Percentiles rank a stretch among this genome's conserved stretches.
These are phyloP conservation scores for Notocelia uddmanniana DNA, from an alignment of 2,888 invertebrate species.

Conservation along the genomic window DNA sequence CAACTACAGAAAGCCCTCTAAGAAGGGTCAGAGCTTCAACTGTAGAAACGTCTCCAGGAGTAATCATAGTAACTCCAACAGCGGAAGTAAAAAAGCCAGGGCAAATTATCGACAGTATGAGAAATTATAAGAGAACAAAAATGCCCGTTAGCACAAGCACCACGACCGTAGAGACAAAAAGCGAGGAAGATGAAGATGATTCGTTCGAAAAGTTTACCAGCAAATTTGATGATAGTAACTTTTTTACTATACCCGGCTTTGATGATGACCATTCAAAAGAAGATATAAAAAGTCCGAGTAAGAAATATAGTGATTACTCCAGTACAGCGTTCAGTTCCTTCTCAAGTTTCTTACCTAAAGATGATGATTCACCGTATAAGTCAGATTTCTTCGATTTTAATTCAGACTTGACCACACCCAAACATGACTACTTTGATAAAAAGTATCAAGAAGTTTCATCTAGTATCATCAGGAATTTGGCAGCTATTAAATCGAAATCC, in stretches of 20 bases:
- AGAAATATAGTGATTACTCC: constrained; percentile 69
- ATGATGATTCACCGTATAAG: constrained; percentile 66
- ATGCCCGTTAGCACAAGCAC: constrained; percentile 64
- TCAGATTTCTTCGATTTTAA: constrained; percentile 74
- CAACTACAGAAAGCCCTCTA: constrained; percentile 63
- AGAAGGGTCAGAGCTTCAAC: constrained; percentile 63
- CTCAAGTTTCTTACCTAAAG: constrained; percentile 71
- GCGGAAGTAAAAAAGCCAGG: constrained; percentile 74
- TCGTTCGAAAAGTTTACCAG: constrained; percentile 77
- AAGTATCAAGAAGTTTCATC: constrained; percentile 82
- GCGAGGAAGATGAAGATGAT: constrained; percentile 67
- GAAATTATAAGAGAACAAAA: constrained; percentile 72
- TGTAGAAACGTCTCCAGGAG: constrained; percentile 53
- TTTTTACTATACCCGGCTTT: constrained; percentile 81
- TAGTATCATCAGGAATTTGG: constrained; percentile 83
- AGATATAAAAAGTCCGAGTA: constrained; percentile 62
- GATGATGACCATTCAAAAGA: constrained; percentile 66
- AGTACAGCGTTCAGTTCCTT: constrained; percentile 67
- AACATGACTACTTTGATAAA: constrained; percentile 82
- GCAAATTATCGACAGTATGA: constrained; percentile 76
- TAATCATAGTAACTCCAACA: constrained; percentile 77
- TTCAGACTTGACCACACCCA: constrained; percentile 83
- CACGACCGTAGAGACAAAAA: constrained; percentile 57
- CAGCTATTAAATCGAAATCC: constrained; percentile 66
- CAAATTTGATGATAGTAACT: constrained; percentile 82